Evolutionary conservation across 2,888 invertebrate species (phyloP).

Genomic region (Rhagonycha fulva): DNA sequence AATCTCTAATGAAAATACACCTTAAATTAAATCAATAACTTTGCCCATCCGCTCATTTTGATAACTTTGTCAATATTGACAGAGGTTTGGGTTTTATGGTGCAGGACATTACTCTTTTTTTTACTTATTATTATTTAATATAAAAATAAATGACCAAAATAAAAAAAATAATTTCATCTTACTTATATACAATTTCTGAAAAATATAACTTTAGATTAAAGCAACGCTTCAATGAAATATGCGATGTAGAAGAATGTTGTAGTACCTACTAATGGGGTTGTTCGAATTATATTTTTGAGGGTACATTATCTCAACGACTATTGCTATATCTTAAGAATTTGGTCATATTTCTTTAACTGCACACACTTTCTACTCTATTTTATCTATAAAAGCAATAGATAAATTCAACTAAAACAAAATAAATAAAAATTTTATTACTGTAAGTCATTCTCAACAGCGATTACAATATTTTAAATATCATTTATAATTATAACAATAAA

Average conservation of each 20-base stretch:
- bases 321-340: conserved; percentile 30
- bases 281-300: conserved; percentile 23
- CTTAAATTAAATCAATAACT: conserved; percentile 34
- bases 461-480: neutral
- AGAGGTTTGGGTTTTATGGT: conserved; percentile 16
- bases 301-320: conserved; percentile 24
- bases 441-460: conserved; percentile 7
- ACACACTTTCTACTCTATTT: conserved; percentile 8
- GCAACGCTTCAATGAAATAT: neutral
- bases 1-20: conserved; percentile 33
- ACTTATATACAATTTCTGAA: neutral
- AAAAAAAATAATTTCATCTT: neutral
- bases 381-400: conserved; percentile 28
- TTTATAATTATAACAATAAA: neutral
- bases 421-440: conserved; percentile 21
- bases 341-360: conserved; percentile 15
- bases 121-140: neutral
- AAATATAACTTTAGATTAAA: neutral
- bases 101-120: neutral
- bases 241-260: conserved; percentile 21
- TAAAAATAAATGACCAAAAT: neutral
- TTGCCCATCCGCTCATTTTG: conserved; percentile 29
- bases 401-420: conserved; percentile 16
- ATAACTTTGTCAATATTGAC: conserved; percentile 32
- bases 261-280: conserved; percentile 30